phyloP scores from a whole-genome alignment of 2,113 vertebrate genomes.

The Cottus gobio region DNA sequence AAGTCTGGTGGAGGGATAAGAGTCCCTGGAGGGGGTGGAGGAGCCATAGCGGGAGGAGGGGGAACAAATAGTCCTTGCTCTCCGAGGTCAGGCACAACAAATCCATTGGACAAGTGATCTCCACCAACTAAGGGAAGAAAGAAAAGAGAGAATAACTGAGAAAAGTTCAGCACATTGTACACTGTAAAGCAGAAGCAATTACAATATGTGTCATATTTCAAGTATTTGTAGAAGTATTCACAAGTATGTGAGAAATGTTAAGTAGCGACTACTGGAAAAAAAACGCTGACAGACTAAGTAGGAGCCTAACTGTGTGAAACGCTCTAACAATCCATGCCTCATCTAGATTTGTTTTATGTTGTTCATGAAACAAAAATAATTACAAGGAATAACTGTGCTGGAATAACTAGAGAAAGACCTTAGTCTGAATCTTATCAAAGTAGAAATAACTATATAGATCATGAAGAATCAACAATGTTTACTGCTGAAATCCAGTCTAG shows the following conservation, averaged over 20 bases:
- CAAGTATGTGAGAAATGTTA: background rate
- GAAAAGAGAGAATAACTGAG: slow-evolving; percentile 6
- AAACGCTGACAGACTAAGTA: background rate
- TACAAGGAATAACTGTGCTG: background rate
- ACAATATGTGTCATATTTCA: background rate
- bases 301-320: background rate
- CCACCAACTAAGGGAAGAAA: slow-evolving; percentile 76
- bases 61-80: slow-evolving; percentile 85
- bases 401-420: background rate
- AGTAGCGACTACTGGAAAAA: background rate
- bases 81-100: slow-evolving; percentile 66
- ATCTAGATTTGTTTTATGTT: background rate
- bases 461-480: background rate
- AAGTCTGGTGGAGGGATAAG: slow-evolving; percentile 71
- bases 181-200: background rate
- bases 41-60: slow-evolving; percentile 85
- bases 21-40: slow-evolving; percentile 82
- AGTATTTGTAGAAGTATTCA: background rate
- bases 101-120: slow-evolving; percentile 82
- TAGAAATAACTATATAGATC: background rate
- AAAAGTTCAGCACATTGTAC: background rate
- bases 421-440: background rate
- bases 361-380: background rate
- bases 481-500: background rate
- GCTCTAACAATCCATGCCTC: background rate